Conservation (phyloP, 2,113 vertebrate species). For the Notechis scutatus region DNA sequence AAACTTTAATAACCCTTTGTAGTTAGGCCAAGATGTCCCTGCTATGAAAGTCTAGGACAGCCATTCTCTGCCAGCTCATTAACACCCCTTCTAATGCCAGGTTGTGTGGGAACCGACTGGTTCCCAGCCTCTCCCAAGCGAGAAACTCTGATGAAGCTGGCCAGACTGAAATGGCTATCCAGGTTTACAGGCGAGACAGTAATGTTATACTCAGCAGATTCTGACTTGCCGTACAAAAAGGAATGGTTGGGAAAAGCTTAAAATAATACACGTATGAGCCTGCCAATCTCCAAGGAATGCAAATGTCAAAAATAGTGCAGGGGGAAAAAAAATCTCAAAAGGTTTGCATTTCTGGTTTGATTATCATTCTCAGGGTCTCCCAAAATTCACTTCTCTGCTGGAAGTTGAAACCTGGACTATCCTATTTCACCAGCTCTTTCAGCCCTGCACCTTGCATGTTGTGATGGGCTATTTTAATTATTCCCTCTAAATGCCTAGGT, state of each 20-base stretch:
- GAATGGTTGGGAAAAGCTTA: slow-evolving; percentile 24
- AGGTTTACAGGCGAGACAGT: background rate
- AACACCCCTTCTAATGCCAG: background rate
- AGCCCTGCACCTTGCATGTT: background rate
- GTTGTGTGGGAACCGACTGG: background rate
- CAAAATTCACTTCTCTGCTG: slow-evolving; percentile 22
- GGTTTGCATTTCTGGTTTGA: slow-evolving; percentile 8
- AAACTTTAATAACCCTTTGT: background rate
- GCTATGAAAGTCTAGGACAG: background rate
- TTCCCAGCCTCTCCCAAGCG: background rate
- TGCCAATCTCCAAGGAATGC: slow-evolving; percentile 19
- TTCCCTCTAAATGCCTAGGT: background rate
- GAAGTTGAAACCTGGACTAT: background rate
- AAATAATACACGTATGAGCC: slow-evolving; percentile 18
- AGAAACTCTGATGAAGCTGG: background rate
- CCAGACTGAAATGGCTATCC: slow-evolving; percentile 6
- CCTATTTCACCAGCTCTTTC: background rate
- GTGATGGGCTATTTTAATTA: background rate
- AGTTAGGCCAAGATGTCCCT: background rate
- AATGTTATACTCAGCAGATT: background rate
- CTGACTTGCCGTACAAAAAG: background rate
- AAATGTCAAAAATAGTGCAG: slow-evolving; percentile 44
- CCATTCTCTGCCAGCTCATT: background rate
- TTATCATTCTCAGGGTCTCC: background rate
- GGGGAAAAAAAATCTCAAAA: background rate